phyloP scores from a whole-genome alignment of 2,113 vertebrate genomes.

The Phalacrocorax brasilianus region DNA sequence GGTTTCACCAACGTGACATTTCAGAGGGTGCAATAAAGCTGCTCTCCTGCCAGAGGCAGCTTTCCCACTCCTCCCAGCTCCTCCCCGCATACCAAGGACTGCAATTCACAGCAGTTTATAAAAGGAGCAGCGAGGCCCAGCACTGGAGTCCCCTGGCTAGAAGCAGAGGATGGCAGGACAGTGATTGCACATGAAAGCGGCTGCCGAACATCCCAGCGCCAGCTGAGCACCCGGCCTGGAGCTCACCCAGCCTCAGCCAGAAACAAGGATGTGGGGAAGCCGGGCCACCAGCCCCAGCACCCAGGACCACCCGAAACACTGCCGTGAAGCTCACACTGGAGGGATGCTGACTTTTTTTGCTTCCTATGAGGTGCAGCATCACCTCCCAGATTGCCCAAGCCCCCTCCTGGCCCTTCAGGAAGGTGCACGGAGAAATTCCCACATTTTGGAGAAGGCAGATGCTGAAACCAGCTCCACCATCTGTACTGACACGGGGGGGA shows the following conservation, averaged over 20 bases:
- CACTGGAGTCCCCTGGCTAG: neutral
- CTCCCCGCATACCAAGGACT: neutral
- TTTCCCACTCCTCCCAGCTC: neutral
- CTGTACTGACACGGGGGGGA: fast-evolving
- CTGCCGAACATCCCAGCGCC: neutral
- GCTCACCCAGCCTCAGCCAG: neutral
- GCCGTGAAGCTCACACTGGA: neutral
- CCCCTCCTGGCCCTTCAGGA: neutral
- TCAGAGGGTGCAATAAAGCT: neutral
- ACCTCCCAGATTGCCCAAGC: neutral
- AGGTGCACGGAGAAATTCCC: neutral
- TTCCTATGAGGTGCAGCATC: neutral
- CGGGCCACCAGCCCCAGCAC: fast-evolving
- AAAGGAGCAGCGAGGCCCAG: neutral
- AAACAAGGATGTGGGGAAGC: fast-evolving
- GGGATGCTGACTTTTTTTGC: neutral
- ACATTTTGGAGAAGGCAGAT: neutral
- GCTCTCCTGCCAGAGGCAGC: neutral
- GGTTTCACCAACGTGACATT: neutral
- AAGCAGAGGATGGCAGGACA: fast-evolving
- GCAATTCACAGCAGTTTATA: neutral
- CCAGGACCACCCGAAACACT: fast-evolving
- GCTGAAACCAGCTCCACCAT: neutral
- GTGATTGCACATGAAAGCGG: fast-evolving
- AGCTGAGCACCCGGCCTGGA: neutral